Base-by-base conservation (phyloP, 2,888 invertebrate genomes). In the Liodrosophila aerea region DNA sequence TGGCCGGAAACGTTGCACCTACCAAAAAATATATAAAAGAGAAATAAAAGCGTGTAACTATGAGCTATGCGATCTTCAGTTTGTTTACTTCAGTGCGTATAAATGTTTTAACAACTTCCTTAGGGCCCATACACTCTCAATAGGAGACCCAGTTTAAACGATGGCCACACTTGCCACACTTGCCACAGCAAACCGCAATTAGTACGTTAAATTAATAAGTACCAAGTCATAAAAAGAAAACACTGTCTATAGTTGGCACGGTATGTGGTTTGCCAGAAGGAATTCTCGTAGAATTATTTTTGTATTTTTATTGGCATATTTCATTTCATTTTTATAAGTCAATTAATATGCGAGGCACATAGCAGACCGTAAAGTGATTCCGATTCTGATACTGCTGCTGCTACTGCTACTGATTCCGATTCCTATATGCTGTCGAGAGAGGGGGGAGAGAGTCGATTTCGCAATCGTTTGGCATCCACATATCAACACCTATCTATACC, bases 281-380 rank as follows among this genome's bases (percentile, higher is more conserved):
- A 8, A 15, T 22, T 4, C 8, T 13, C 34, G 30, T 16, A 18
- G 47, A 61, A 57, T 65, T 31, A 62, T 47, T 67, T 9, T 54
- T 59, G 59, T 72, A 83, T 66, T 69, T 54, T 84, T 73, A 84
- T 86, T 73, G 78, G 74, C 85, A 73, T 81, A 73, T 81, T 74
- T 85, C 45, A 64, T 29, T 57, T 73, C 41, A 65, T 49, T 64
- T 83, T 76, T 57, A 75, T 64, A 72, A 78, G 81, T 62, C 64
- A 69, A 86, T 81, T 85, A 86, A 73, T 85, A 80, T 80, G 64
- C 78, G 50, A 16, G 50, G 15, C 50, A 33, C 78, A 69, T 50
- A 54, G 13, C 51, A 37, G 64, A 50, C 39, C 37, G 74, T 54
- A 64, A 73, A 59, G 39, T 64, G 78, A 70, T 64, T 76, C 58